These are phyloP conservation scores for Nothobranchius furzeri DNA, from an alignment of 2,113 vertebrate genomes.

Conservation along the genomic window DNA sequence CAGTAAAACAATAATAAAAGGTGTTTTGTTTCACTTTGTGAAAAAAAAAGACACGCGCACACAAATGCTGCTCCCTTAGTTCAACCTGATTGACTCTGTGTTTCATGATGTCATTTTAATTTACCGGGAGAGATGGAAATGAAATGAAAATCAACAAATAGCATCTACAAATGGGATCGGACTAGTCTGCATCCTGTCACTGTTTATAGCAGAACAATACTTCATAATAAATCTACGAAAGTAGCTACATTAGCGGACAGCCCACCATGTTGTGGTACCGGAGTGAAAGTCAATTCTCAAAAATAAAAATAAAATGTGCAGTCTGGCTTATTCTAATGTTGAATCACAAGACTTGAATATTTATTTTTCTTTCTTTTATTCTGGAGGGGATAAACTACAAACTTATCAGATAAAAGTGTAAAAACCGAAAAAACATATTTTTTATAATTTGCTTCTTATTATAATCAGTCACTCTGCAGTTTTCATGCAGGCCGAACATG, in stretches of 20 bases:
- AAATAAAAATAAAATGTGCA: neutral
- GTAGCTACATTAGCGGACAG: too few species aligned
- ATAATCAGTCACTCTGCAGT: too few species aligned
- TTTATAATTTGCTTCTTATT: too few species aligned
- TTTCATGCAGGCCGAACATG: too few species aligned
- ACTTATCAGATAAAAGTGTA: too few species aligned
- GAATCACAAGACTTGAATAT: too few species aligned
- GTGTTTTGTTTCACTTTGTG: neutral
- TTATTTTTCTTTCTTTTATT: too few species aligned
- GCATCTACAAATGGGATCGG: neutral
- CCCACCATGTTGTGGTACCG: too few species aligned
- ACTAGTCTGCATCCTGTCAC: neutral
- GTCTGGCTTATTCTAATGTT: neutral
- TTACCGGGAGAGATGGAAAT: constrained; percentile 5
- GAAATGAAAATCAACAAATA: neutral
- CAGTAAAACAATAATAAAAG: neutral
- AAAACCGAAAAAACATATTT: too few species aligned
- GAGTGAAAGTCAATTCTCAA: neutral
- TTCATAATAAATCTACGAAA: neutral
- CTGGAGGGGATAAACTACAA: too few species aligned
- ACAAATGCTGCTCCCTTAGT: neutral
- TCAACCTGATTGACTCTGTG: constrained; percentile 19
- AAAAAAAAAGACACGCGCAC: neutral
- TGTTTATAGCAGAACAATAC: neutral
- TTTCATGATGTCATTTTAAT: constrained; percentile 14